Conservation (phyloP, 1,140 invertebrate genomes). For the Cyclargus thomasi region DNA sequence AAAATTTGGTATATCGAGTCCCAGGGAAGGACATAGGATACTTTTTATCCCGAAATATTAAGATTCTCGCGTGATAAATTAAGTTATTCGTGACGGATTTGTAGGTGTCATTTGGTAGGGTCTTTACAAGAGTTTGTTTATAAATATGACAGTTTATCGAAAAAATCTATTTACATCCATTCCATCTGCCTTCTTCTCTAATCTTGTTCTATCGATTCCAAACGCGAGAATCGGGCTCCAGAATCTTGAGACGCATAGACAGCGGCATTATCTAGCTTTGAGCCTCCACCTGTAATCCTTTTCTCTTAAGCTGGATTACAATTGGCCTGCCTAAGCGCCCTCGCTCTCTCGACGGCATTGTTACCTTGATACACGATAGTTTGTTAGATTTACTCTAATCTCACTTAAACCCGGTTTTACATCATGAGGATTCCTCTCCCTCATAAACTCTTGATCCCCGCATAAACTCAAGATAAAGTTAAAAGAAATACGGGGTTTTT, state of each 20-base stretch:
- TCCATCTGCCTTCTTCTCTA: too few relatives aligned
- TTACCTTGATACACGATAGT: conserved; percentile 45
- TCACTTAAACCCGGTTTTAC: conserved; percentile 30
- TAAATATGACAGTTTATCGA: too few relatives aligned
- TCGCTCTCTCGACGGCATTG: conserved; percentile 49
- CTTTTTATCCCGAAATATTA: too few relatives aligned
- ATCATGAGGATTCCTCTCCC: conserved; percentile 17
- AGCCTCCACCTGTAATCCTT: conserved; percentile 57
- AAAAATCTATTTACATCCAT: too few relatives aligned
- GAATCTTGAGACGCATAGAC: conserved; percentile 45
- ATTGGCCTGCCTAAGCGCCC: conserved; percentile 48
- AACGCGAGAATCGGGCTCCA: too few relatives aligned
- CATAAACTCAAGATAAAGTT: neutral
- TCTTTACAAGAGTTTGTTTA: too few relatives aligned
- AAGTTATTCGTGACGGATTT: too few relatives aligned
- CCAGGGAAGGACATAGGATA: too few relatives aligned
- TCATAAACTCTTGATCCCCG: neutral
- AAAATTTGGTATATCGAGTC: too few relatives aligned
- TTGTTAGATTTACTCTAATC: conserved; percentile 46
- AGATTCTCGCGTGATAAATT: too few relatives aligned
- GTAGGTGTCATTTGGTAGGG: too few relatives aligned
- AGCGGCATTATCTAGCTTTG: conserved; percentile 43
- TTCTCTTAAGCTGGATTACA: conserved; percentile 60
- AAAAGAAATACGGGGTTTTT: neutral
- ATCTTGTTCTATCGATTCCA: too few relatives aligned